Base-by-base conservation (phyloP, 2,797 vertebrate genomes). In the Synaphobranchus kaupii region DNA sequence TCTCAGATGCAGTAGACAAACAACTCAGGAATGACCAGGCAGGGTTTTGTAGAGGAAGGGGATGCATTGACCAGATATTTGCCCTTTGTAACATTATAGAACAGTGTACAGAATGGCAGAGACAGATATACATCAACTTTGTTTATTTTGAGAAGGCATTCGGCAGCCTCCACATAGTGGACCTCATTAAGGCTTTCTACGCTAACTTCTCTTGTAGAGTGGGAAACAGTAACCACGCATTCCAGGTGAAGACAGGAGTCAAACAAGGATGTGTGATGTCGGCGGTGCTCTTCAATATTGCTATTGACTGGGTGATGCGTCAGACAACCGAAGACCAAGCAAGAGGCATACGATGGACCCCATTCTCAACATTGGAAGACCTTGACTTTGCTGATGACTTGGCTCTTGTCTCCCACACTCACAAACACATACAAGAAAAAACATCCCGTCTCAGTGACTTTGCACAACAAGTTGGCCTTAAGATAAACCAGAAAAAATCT, bases 281-380 rank as follows among this genome's bases (percentile, higher is more conserved):
- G 9, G 44, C n/a, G n/a, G 9, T 58, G 44, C 54, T 84, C 31
- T 84, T 84, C n/a, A 50, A 54, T 22, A 17, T 84, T 54, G 83
- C 28, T 10, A 50, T 84, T 10, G 83, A 84, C 52, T 84, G 50
- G 47, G 54, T 84, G 25, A 84, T 84, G 83, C 54, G n/a, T 7
- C 48, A 28, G 17, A 52, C 83, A 84, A 60, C 50, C 4, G 50
- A 52, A 52, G 50, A 52, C 10, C 50, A 54, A 54, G 13, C 7
- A 7, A 7, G 52, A 54, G 52, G 4, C 52, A 54, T 54, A 54
- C 7, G 52, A 54, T 54, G 52, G 52, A 2, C 52, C 13, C 7
- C 13, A 7, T 54, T 54, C 13, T 54, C 52, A 54, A 8, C 50
- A 8, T 13, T 54, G 4, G 52, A 54, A 54, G 4, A 4, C 52